Evolutionary conservation across 2,888 invertebrate species (phyloP), one percentile per base, ranked within the genome.

Genomic region (Rhimphoctona megacephalus): DNA sequence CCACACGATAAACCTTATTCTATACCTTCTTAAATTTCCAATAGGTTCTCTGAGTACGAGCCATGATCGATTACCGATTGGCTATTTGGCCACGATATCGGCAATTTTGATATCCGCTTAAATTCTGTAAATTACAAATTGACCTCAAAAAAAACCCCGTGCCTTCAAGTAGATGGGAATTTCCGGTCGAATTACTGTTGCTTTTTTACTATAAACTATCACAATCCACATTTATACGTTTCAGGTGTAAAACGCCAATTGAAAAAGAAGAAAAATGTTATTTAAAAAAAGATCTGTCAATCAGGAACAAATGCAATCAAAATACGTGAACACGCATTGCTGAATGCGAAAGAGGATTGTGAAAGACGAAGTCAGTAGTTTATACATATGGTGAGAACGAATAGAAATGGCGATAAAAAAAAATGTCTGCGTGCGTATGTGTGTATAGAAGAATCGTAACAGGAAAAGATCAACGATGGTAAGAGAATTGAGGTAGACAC

Each of bases 401-500:
- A 72, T 66, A 70, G 49, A 74, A 67, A 52, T 39, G 46, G 46
- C 49, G 54, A 39, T 54, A 70, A 82, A 76, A 54, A 69, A 73
- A 69, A 57, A 36, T 66, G 54, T 66, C 22, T 9, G 36, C 66
- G 22, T 30, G 33, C 0, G 66, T 49, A 52, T 33, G 81, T n/a
- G 49, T 49, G 67, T 25, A 66, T 33, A 1, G 57, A 69, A 33
- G 81, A 70, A 54, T 77, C 57, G 82, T 69, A 22, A 69, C 70
- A 80, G 77, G 79, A 79, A 85, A 82, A 87, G 81, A 88, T 83
- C 76, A 72, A 74, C 77, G 83, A 79, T 80, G 81, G 82, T 70
- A 84, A 69, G 70, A 85, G 83, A 87, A 54, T 78, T 54, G 61
- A 72, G 61, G 30, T 61, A 80, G 73, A 49, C 64, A 76, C 61